Base-by-base conservation (phyloP, 2,113 vertebrate species). In the Equus przewalskii region DNA sequence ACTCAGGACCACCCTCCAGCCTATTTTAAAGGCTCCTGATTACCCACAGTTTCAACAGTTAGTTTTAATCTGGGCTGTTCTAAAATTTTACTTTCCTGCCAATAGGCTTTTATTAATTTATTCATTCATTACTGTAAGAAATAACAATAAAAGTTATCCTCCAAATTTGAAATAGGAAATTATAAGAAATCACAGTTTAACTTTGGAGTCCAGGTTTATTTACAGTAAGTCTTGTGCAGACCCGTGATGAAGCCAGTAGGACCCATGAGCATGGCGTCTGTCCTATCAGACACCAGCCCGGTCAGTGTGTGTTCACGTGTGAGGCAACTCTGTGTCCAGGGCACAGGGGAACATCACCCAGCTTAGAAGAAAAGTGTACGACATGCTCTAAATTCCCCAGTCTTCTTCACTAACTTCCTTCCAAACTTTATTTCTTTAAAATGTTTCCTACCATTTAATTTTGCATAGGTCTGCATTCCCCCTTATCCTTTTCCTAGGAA, bases 121-220 rank as follows among this genome's bases (percentile, higher is more conserved):
- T 94, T 95, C 60, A 82, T 82, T 97, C 97, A 97, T 98, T 98
- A 97, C 97, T 97, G 94, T 96, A 98, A 97, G 98, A 97, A 98
- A 97, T 98, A 98, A 97, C 97, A 98, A 97, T 97, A 96, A 98
- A 98, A 95, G 93, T 97, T 98, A 98, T 97, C 97, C 98, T 97
- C 96, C 90, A 98, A 97, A 98, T 98, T 98, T 97, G 94, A 98
- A 98, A 98, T 98, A 98, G 91, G 97, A 98, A 98, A 97, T 98
- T 92, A 97, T 96, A 98, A 98, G 97, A 96, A 97, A 97, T 96
- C 92, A 80, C 93, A 98, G 97, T 96, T 94, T 89, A 95, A 96
- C 91, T 56, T 80, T 92, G 54, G 70, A 54, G 26, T 97, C 81
- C 94, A 96, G 91, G 75, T 95, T 98, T 98, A 95, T 94, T 28